phyloP scores from a whole-genome alignment of 2,888 invertebrate species.

The Eustalomyia histrio region DNA sequence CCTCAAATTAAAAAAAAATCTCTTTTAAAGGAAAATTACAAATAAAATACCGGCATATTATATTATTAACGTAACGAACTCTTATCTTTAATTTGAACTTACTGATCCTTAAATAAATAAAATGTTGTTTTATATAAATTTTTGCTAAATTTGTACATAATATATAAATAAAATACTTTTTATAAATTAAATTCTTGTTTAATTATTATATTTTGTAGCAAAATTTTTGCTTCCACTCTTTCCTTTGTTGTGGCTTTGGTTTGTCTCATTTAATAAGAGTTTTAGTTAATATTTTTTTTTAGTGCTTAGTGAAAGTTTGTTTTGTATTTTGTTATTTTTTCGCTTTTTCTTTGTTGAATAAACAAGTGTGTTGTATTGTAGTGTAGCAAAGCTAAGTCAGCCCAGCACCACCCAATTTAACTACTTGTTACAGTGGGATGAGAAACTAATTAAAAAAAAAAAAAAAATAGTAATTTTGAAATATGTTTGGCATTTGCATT shows the following conservation, averaged over 20 bases:
- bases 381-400: slow-evolving; percentile 64
- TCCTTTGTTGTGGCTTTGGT: slow-evolving; percentile 1
- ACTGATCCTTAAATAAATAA: background rate
- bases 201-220: background rate
- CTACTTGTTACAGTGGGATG: slow-evolving; percentile 52
- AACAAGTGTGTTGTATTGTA: slow-evolving; percentile 50
- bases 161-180: background rate
- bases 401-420: slow-evolving; percentile 67
- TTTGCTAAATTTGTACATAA: background rate
- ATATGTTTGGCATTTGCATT: too few species aligned
- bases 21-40: slow-evolving; percentile 15
- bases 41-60: slow-evolving; percentile 58
- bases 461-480: background rate
- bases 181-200: background rate
- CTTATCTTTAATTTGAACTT: slow-evolving; percentile 18
- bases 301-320: slow-evolving; percentile 39
- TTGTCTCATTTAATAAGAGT: background rate
- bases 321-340: slow-evolving; percentile 16
- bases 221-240: background rate
- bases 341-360: slow-evolving; percentile 38
- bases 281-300: slow-evolving; percentile 12
- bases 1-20: background rate
- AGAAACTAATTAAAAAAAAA: background rate
- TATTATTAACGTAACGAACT: slow-evolving; percentile 40
- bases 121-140: background rate